Percentiles rank a stretch among this genome's conserved stretches.
Evolutionary conservation across 1,140 invertebrate genomes (phyloP).

Genomic region (Tetranychus cinnabarinus): DNA sequence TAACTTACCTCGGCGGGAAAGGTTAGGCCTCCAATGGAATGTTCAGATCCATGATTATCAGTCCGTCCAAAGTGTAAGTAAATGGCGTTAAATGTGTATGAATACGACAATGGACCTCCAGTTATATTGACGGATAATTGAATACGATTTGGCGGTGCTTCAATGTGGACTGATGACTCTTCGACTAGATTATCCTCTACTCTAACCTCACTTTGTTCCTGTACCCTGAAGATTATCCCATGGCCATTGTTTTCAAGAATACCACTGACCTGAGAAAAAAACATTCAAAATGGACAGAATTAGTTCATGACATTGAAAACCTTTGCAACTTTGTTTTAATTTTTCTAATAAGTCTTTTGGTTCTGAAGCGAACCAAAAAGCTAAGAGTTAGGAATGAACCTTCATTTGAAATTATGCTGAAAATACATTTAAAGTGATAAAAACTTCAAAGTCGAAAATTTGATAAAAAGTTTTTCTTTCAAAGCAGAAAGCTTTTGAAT

Average conservation of each 20-base stretch:
- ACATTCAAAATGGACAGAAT: conserved; percentile 29
- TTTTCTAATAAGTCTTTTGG: no score
- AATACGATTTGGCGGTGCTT: neutral
- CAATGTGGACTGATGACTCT: neutral
- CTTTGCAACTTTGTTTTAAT: no score
- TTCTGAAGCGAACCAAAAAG: no score
- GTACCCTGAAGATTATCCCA: conserved; percentile 48
- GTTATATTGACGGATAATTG: conserved; percentile 39
- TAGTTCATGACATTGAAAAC: conserved; percentile 13
- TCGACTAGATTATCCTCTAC: neutral
- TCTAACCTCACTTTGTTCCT: neutral
- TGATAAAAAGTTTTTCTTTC: no score
- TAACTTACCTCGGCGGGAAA: conserved; percentile 73
- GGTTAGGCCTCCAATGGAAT: conserved; percentile 67
- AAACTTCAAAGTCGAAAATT: no score
- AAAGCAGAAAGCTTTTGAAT: no score
- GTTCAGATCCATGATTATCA: conserved; percentile 68
- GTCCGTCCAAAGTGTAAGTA: conserved; percentile 79
- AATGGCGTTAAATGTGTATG: conserved; percentile 79
- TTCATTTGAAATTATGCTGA: no score
- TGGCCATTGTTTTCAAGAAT: conserved; percentile 74
- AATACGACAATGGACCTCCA: conserved; percentile 77
- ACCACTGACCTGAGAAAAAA: conserved; percentile 29
- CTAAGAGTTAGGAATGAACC: no score
- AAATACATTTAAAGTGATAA: no score